Percentiles rank a stretch among this genome's conserved stretches.
phyloP scores from a whole-genome alignment of 2,888 invertebrate genomes.

The Spatulosminthurus flaviceps region DNA sequence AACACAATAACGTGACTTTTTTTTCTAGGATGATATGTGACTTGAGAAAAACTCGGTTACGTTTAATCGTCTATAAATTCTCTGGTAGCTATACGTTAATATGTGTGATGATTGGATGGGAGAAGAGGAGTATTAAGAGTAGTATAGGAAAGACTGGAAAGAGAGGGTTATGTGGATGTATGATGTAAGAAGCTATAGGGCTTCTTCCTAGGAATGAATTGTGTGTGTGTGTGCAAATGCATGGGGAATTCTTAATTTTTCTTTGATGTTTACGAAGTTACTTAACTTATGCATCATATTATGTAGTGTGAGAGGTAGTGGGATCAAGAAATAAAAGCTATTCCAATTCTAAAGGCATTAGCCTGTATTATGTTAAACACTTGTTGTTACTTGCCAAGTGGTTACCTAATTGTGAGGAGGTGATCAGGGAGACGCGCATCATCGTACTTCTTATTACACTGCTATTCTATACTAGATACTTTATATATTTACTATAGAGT shows the following conservation, averaged over 20 bases:
- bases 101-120: too few species aligned
- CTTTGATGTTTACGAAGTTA: too few species aligned
- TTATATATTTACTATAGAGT: too few species aligned
- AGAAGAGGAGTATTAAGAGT: neutral
- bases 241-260: slow-evolving; percentile 2
- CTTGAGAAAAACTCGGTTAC: slow-evolving; percentile 9
- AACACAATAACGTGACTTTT: neutral
- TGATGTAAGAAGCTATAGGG: neutral
- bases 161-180: too few species aligned
- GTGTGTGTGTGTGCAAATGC: neutral
- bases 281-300: too few species aligned
- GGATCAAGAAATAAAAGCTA: neutral
- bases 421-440: too few species aligned
- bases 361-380: neutral
- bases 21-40: neutral
- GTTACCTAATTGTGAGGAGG: neutral
- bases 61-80: neutral
- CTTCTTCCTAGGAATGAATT: neutral
- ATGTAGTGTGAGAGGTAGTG: neutral
- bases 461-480: too few species aligned
- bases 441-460: too few species aligned
- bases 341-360: slow-evolving; percentile 14
- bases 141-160: too few species aligned
- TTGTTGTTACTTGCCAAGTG: neutral
- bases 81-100: too few species aligned